Evolutionary conservation across 2,888 invertebrate species (phyloP).

Genomic region (Drosophila barbarae): DNA sequence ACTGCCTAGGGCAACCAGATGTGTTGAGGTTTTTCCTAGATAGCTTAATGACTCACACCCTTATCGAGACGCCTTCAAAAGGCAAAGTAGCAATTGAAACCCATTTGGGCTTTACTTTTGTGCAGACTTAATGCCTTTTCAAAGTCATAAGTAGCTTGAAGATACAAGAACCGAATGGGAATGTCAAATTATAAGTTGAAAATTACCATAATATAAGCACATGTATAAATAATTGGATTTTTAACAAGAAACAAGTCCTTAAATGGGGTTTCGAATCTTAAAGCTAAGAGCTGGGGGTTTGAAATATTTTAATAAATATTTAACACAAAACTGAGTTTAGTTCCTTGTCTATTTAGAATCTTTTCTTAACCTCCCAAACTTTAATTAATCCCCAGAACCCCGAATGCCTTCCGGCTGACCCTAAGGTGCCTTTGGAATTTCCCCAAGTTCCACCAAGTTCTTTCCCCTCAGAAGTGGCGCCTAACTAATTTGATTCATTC

Average conservation of each 20-base stretch:
- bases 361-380: background rate
- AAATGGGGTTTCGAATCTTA: background rate
- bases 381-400: background rate
- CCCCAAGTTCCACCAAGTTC: conserved; percentile 13
- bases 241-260: background rate
- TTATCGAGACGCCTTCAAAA: conserved; percentile 2
- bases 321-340: background rate
- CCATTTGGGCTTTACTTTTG: conserved; percentile 1
- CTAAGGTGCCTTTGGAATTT: conserved; percentile 14
- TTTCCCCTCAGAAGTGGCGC: conserved; percentile 26
- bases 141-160: conserved; percentile 16
- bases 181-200: conserved; percentile 1
- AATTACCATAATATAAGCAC: background rate
- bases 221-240: background rate
- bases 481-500: conserved; percentile 62
- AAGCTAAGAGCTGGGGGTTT: background rate
- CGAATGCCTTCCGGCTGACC: background rate
- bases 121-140: conserved; percentile 1
- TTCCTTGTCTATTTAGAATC: background rate
- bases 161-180: background rate
- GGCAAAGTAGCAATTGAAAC: conserved; percentile 4
- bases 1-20: conserved; percentile 27
- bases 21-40: conserved; percentile 2
- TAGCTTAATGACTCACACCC: conserved; percentile 17
- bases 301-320: background rate